phyloP scores from a whole-genome alignment of 2,888 invertebrate genomes.

The Lasioglossum pauxillum region DNA sequence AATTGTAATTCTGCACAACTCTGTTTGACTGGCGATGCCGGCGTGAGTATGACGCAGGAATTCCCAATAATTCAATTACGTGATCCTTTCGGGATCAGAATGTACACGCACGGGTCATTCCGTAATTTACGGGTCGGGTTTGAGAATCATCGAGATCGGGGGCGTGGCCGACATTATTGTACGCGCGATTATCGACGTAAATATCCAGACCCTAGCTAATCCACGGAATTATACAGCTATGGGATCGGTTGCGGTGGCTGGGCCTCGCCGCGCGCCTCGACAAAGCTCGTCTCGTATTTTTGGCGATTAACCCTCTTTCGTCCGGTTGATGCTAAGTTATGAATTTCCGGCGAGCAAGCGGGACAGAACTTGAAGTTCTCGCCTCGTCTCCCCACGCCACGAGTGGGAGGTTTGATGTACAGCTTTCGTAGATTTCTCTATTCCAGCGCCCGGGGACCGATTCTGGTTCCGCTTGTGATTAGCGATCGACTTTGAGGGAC shows the following conservation, averaged over 20 bases:
- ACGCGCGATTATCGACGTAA: slow-evolving; percentile 62
- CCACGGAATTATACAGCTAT: slow-evolving; percentile 77
- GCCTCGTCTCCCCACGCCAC: slow-evolving; percentile 21
- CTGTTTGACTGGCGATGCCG: no score
- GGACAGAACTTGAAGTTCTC: slow-evolving; percentile 16
- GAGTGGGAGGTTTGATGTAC: slow-evolving; percentile 54
- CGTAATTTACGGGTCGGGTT: slow-evolving; percentile 37
- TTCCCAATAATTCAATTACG: not conserved
- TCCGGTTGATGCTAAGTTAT: slow-evolving; percentile 80
- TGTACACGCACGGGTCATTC: not conserved
- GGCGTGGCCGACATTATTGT: slow-evolving; percentile 58
- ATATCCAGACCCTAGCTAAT: slow-evolving; percentile 73
- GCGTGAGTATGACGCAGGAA: not conserved
- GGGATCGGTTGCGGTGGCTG: slow-evolving; percentile 32
- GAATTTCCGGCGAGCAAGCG: slow-evolving; percentile 75
- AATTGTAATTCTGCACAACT: no score
- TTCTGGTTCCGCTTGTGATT: slow-evolving; percentile 26
- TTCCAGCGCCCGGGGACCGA: slow-evolving; percentile 32
- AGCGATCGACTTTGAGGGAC: slow-evolving; percentile 40
- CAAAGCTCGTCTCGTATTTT: slow-evolving; percentile 79
- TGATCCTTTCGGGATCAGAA: not conserved
- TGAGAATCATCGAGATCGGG: slow-evolving; percentile 29
- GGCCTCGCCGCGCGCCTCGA: slow-evolving; percentile 26
- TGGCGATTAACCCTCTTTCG: slow-evolving; percentile 79
- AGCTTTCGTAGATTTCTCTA: slow-evolving; percentile 67